Percentiles rank a stretch among this genome's conserved stretches.
These are phyloP conservation scores for Leptura quadrifasciata DNA, from an alignment of 2,888 invertebrate genomes.

Conservation along the genomic window DNA sequence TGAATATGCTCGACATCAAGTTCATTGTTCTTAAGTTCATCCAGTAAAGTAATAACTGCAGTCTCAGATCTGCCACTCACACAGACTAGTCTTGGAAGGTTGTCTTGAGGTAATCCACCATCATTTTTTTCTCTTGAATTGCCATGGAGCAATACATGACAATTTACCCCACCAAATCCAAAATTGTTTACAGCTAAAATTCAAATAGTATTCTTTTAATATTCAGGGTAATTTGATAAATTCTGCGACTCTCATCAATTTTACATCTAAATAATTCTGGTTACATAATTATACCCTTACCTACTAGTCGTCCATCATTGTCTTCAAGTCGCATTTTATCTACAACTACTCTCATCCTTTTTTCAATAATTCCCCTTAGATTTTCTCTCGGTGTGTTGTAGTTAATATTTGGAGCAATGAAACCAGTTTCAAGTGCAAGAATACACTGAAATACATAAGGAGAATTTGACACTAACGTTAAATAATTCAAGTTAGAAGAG, in stretches of 20 bases:
- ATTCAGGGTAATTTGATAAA: too few species aligned
- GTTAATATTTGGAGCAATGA: slow-evolving; percentile 91
- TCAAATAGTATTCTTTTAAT: too few species aligned
- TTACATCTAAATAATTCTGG: not conserved
- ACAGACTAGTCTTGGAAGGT: slow-evolving; percentile 83
- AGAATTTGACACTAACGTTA: not conserved
- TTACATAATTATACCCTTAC: slow-evolving; percentile 63
- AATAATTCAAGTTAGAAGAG: not conserved
- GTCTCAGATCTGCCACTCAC: slow-evolving; percentile 88
- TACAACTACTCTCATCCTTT: slow-evolving; percentile 82
- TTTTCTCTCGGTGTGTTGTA: slow-evolving; percentile 75
- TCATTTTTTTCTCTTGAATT: slow-evolving; percentile 79
- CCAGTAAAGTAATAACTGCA: slow-evolving; percentile 80
- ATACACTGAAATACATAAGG: slow-evolving; percentile 43
- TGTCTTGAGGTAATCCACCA: slow-evolving; percentile 78
- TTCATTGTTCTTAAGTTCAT: slow-evolving; percentile 77
- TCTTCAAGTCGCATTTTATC: slow-evolving; percentile 80
- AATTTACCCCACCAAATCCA: slow-evolving; percentile 94
- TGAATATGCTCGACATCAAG: slow-evolving; percentile 63
- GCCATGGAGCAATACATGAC: slow-evolving; percentile 81
- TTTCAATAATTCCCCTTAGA: slow-evolving; percentile 78
- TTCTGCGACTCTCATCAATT: too few species aligned
- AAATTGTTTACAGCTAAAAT: slow-evolving; percentile 89
- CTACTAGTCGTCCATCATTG: slow-evolving; percentile 83
- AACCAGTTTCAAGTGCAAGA: slow-evolving; percentile 84